Evolutionary conservation across 2,888 invertebrate species (phyloP).

Genomic region (Lumbricus terrestris): DNA sequence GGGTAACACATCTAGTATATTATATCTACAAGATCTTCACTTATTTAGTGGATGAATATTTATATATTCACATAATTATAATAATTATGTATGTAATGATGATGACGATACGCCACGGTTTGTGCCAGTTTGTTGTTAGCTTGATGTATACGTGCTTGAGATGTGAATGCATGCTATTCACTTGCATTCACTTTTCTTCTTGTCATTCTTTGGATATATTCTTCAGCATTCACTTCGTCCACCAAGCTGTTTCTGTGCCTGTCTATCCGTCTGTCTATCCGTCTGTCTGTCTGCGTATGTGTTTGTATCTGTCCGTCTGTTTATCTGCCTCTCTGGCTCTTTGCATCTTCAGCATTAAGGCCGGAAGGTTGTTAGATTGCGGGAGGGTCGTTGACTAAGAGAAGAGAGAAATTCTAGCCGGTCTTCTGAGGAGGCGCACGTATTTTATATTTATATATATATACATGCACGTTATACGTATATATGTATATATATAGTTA

Average conservation of each 20-base stretch:
- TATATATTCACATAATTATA: background rate
- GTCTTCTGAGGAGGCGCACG: background rate
- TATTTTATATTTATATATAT: background rate
- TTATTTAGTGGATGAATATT: background rate
- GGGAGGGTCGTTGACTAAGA: background rate
- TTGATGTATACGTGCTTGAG: no score
- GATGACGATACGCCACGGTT: no score
- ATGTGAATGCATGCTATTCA: no score
- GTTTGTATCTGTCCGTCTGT: no score
- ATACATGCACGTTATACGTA: background rate
- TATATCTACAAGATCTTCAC: no score
- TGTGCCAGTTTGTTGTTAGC: no score
- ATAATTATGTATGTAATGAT: no score
- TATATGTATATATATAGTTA: background rate
- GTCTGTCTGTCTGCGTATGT: constrained; percentile 22
- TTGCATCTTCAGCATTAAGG: no score
- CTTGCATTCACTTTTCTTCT: no score
- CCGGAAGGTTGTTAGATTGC: background rate
- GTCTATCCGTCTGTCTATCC: background rate
- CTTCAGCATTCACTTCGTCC: background rate
- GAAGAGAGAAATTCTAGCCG: background rate
- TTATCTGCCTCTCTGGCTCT: no score
- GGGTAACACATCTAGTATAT: no score
- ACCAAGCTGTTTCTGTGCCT: background rate
- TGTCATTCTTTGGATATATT: background rate